These are phyloP conservation scores for Aix galericulata DNA, from an alignment of 2,113 vertebrate genomes.

Conservation along the genomic window DNA sequence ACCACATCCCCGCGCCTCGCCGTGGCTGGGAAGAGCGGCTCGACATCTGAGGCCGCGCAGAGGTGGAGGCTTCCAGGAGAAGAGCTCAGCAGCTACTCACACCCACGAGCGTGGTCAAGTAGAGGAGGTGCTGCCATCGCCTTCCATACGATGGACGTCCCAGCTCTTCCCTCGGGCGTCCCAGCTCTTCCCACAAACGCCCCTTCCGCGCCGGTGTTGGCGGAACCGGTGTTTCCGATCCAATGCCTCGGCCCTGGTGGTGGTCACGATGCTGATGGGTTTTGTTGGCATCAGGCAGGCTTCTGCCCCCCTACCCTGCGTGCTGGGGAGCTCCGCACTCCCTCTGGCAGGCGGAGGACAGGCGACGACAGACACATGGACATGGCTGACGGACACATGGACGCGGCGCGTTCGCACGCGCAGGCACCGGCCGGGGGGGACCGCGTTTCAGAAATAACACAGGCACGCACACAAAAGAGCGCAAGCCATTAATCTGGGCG, in stretches of 20 bases:
- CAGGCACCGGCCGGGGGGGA: neutral
- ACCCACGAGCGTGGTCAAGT: accelerated
- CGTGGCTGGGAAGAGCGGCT: neutral
- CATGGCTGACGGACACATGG: neutral
- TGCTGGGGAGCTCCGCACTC: neutral
- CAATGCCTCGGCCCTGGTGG: neutral
- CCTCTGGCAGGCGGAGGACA: neutral
- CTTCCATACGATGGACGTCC: neutral
- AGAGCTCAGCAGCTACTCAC: neutral
- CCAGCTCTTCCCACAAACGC: accelerated
- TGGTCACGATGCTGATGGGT: neutral
- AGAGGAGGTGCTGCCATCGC: neutral
- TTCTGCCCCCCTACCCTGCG: too few relatives aligned
- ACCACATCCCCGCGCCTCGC: neutral
- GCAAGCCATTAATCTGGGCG: conserved; percentile 77
- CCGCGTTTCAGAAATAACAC: conserved; percentile 43
- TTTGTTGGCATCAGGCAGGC: neutral
- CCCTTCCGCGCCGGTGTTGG: neutral
- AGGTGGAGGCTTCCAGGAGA: neutral
- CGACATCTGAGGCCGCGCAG: neutral
- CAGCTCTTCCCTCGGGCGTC: accelerated
- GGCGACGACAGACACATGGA: neutral
- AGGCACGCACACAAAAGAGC: conserved; percentile 63
- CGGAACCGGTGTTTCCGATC: neutral
- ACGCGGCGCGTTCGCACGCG: neutral